Evolutionary conservation across 2,888 invertebrate genomes (phyloP).

Genomic region (Aleiodes testaceus): DNA sequence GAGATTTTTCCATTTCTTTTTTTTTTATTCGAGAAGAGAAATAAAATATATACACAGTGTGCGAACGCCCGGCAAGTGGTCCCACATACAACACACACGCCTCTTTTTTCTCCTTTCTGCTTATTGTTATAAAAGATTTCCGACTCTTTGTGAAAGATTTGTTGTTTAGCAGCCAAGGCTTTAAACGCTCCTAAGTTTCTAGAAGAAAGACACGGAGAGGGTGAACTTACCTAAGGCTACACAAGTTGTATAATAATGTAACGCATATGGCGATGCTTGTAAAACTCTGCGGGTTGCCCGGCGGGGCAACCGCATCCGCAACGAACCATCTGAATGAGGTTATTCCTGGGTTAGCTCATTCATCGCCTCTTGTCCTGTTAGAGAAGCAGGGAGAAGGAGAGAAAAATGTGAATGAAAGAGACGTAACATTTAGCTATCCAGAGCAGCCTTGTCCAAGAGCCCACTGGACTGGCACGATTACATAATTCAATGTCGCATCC

Average conservation of each 20-base stretch:
- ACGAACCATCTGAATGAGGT: constrained; percentile 64
- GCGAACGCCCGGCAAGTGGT: constrained; percentile 71
- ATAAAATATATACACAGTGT: constrained; percentile 58
- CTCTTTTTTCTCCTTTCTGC: constrained; percentile 2
- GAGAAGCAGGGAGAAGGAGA: background rate
- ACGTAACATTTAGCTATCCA: constrained; percentile 33
- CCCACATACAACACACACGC: constrained; percentile 39
- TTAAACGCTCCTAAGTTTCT: constrained; percentile 38
- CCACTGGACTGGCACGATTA: constrained; percentile 54
- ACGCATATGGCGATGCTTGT: constrained; percentile 71
- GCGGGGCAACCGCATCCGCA: constrained; percentile 47
- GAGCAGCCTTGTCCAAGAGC: background rate
- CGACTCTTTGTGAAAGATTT: constrained; percentile 66
- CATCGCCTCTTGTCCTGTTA: constrained; percentile 49
- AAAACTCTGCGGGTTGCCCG: constrained; percentile 71
- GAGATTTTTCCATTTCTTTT: constrained; percentile 6
- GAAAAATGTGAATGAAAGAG: constrained; percentile 27
- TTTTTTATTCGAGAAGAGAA: constrained; percentile 1
- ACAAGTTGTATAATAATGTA: constrained; percentile 69
- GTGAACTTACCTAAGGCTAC: constrained; percentile 48
- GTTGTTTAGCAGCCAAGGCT: constrained; percentile 46
- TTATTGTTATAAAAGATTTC: constrained; percentile 66
- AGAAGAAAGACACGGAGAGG: constrained; percentile 27
- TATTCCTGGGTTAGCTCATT: constrained; percentile 64
- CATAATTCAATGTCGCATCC: constrained; percentile 60